Conservation (phyloP, 2,797 vertebrate genomes). For the Danio choprae region DNA sequence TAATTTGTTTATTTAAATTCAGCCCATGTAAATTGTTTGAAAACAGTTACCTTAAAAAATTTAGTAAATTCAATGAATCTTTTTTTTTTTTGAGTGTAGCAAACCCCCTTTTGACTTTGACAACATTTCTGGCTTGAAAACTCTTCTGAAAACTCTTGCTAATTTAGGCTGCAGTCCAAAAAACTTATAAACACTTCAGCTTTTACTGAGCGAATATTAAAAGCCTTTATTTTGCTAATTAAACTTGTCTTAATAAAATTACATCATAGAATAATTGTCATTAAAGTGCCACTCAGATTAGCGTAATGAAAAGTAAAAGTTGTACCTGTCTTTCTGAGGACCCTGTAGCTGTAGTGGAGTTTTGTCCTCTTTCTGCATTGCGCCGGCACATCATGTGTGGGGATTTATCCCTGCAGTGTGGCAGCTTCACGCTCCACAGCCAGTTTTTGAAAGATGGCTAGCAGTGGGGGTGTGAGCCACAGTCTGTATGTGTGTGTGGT, state of each 20-base stretch:
- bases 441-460: constrained; percentile 62
- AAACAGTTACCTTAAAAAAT: too few species aligned
- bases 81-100: too few species aligned
- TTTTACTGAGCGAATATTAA: too few species aligned
- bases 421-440: constrained; percentile 54
- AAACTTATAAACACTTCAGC: too few species aligned
- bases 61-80: too few species aligned
- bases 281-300: neutral
- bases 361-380: constrained; percentile 59
- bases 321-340: constrained; percentile 54
- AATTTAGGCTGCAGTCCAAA: too few species aligned
- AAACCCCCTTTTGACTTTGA: too few species aligned
- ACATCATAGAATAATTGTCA: neutral
- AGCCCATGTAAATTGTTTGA: too few species aligned
- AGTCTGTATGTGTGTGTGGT: constrained; percentile 42
- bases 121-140: too few species aligned
- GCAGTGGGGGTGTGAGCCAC: constrained; percentile 32
- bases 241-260: neutral
- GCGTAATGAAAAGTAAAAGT: neutral
- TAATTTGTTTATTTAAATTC: too few species aligned
- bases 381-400: constrained; percentile 58
- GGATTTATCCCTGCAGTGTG: constrained; percentile 57
- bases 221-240: neutral
- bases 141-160: too few species aligned
- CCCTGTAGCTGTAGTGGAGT: constrained; percentile 31